Evolutionary conservation across 2,113 vertebrate species (phyloP), one percentile per base, ranked within the genome.

Genomic region (Misgurnus anguillicaudatus): DNA sequence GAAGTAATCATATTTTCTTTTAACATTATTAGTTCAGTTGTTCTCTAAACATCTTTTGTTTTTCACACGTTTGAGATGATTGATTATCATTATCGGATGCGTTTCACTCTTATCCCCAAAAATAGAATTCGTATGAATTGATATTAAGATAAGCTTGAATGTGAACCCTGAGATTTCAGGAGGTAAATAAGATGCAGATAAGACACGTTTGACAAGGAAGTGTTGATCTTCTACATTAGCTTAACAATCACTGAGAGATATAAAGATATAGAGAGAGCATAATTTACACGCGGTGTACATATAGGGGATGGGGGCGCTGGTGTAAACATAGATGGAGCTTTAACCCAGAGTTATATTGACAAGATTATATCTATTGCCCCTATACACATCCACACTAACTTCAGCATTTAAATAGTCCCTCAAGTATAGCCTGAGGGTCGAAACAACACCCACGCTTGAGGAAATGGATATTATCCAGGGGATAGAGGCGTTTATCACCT

Each of bases 301-400:
- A 65, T 67, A 57, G 47, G 66, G 68, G 65, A 75, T 66, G 74
- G 57, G 69, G 77, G 63, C 13, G 82, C 24, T 31, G 24, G 83
- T 80, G 87, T 89, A 88, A 90, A 88, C 82, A 75, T 60, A 79
- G 31, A n/a, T 51, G 0, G 3, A 9, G 51, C n/a, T 38, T 38
- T 24, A 38, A 8, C 17, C 57, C n/a, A 9, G 8, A 3, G 14
- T 6, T 70, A 55, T 3, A 8, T 45, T 31, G 7, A 38, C 16
- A 17, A n/a, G 72, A 74, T 74, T 74, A 47, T n/a, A 74, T 61
- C 57, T 74, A 21, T 47, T 16, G 19, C 45, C 41, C 45, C 24
- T 14, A 39, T 62, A 13, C 39, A 4, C 41, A 14, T 21, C 14
- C 16, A 9, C 21, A 14, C 9, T 24, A n/a, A 5, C 10, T n/a